Percentiles rank a stretch among this genome's conserved stretches.
Evolutionary conservation across 2,888 invertebrate species (phyloP).

Genomic region (Chalcis sispes): DNA sequence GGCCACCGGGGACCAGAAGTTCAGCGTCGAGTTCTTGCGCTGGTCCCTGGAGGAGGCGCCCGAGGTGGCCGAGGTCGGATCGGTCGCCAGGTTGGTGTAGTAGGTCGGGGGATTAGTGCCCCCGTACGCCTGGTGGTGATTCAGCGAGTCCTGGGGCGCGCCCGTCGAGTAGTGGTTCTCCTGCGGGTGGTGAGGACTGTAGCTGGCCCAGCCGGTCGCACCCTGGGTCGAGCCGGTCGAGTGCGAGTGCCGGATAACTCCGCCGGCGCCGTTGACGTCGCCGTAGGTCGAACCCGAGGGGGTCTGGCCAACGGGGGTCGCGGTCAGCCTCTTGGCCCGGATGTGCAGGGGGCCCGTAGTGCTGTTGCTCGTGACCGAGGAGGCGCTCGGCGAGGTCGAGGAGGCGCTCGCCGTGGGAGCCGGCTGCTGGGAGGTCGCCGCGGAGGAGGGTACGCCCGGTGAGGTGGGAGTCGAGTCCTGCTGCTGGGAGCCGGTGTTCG

Average conservation of each 20-base stretch:
- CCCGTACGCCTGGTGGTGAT: constrained; percentile 82
- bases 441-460: constrained; percentile 76
- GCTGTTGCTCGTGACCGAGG: constrained; percentile 80
- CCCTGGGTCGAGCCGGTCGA: constrained; percentile 67
- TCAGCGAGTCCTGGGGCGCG: constrained; percentile 78
- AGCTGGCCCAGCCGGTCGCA: constrained; percentile 82
- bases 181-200: constrained; percentile 79
- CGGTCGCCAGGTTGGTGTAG: constrained; percentile 82
- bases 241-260: constrained; percentile 86
- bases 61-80: constrained; percentile 41
- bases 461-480: constrained; percentile 78
- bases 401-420: constrained; percentile 81
- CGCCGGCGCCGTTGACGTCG: constrained; percentile 78
- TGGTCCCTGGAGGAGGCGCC: constrained; percentile 76
- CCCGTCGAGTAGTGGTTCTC: constrained; percentile 74
- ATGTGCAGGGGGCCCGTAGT: constrained; percentile 90
- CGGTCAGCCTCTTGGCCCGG: constrained; percentile 87
- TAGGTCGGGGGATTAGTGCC: constrained; percentile 81
- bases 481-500: constrained; percentile 76
- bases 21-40: constrained; percentile 78
- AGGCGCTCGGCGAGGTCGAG: constrained; percentile 80
- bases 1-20: constrained; percentile 83
- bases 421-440: constrained; percentile 65
- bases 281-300: constrained; percentile 73
- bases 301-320: constrained; percentile 70